Evolutionary conservation across 2,113 vertebrate species (phyloP).

Genomic region (Sylvia atricapilla): DNA sequence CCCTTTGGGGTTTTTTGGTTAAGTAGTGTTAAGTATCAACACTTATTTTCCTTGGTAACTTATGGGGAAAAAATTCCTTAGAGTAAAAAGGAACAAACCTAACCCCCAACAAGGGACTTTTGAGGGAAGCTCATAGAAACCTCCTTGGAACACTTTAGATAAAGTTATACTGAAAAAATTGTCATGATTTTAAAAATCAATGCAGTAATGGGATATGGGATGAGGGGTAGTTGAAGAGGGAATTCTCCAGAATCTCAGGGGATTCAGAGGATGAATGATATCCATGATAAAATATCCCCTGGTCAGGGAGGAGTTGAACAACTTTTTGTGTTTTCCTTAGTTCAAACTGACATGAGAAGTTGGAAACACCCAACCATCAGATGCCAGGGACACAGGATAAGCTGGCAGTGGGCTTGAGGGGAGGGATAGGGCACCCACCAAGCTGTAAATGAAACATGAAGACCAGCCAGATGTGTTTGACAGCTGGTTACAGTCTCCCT

Average conservation of each 20-base stretch:
- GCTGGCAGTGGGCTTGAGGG: constrained; percentile 62
- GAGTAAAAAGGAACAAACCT: no score
- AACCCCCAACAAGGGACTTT: no score
- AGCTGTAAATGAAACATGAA: not conserved
- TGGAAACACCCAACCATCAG: constrained; percentile 65
- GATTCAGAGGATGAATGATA: not conserved
- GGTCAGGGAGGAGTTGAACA: constrained; percentile 63
- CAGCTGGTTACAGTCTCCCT: not conserved
- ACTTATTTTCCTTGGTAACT: no score
- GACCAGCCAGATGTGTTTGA: not conserved
- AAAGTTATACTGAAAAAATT: not conserved
- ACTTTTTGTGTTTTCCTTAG: constrained; percentile 67
- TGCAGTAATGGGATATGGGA: not conserved
- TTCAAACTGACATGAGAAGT: constrained; percentile 67
- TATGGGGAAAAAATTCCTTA: no score
- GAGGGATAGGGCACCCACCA: constrained; percentile 47
- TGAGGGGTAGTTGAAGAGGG: not conserved
- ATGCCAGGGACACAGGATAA: constrained; percentile 66
- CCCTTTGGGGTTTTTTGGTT: no score
- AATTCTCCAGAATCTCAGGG: not conserved
- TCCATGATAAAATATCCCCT: not conserved
- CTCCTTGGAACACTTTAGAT: not conserved
- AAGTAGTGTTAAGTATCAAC: no score
- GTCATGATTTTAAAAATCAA: not conserved
- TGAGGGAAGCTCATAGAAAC: not conserved